A percentile compares a stretch with the other conserved stretches of the same genome.
These are phyloP conservation scores for Bombus superbus DNA, from an alignment of 1,140 invertebrate genomes.

Conservation along the genomic window DNA sequence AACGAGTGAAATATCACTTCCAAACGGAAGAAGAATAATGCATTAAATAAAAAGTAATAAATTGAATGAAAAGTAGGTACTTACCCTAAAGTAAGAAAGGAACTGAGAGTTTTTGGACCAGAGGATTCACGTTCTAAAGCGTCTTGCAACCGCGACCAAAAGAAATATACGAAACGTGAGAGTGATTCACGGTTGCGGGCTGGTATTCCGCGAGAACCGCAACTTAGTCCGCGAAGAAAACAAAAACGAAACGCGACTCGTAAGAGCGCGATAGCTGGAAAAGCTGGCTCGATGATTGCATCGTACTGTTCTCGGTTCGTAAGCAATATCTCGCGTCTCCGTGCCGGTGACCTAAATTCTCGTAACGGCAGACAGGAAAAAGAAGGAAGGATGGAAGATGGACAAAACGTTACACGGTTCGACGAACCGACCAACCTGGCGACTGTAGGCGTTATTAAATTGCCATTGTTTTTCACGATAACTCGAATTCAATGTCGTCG, in stretches of 20 bases:
- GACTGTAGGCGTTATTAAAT: not conserved
- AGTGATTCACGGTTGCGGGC: not conserved
- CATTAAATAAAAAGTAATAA: not conserved
- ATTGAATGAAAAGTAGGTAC: not conserved
- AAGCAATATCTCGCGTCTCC: constrained; percentile 25
- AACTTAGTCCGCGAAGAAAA: not conserved
- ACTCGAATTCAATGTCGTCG: not conserved
- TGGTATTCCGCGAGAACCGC: not conserved
- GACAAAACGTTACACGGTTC: constrained; percentile 6
- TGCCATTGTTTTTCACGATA: not conserved
- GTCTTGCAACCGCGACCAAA: not conserved
- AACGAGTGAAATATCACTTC: not conserved
- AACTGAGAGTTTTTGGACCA: not conserved
- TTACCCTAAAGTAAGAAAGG: not conserved
- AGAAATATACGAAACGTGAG: not conserved
- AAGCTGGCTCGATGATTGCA: constrained; percentile 40
- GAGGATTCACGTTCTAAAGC: not conserved
- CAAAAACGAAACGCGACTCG: not conserved
- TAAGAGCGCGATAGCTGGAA: constrained; percentile 32
- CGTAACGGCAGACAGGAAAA: not conserved
- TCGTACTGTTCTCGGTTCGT: constrained; percentile 1
- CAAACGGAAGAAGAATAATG: not conserved
- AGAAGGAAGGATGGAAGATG: not conserved
- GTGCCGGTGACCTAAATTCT: constrained; percentile 40
- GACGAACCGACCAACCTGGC: not conserved